These are phyloP conservation scores for Orchestes rusci DNA, from an alignment of 2,888 invertebrate species.

Conservation along the genomic window DNA sequence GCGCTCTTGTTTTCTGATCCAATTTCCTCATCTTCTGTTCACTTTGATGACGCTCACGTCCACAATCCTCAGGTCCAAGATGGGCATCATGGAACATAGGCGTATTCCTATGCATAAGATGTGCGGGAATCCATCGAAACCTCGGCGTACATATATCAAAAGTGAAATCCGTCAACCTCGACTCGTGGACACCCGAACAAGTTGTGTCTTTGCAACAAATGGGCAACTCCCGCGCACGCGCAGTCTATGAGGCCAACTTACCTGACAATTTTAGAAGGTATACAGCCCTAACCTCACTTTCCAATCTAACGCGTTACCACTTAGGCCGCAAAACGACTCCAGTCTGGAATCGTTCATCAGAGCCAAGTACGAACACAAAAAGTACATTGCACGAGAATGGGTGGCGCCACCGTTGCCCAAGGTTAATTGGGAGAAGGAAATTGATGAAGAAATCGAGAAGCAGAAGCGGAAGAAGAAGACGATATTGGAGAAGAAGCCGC, in stretches of 20 bases:
- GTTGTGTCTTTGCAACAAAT: slow-evolving; percentile 82
- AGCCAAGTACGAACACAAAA: slow-evolving; percentile 97
- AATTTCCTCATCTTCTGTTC: too few species aligned
- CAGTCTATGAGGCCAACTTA: slow-evolving; percentile 94
- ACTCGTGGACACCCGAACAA: slow-evolving; percentile 98
- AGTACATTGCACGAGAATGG: slow-evolving; percentile 98
- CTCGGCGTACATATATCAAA: slow-evolving; percentile 98
- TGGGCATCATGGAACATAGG: slow-evolving; percentile 99
- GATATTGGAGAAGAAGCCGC: slow-evolving; percentile 40
- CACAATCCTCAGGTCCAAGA: slow-evolving; percentile 69
- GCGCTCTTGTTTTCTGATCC: too few species aligned
- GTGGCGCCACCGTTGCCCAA: slow-evolving; percentile 80
- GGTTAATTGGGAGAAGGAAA: slow-evolving; percentile 64
- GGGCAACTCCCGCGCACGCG: slow-evolving; percentile 94
- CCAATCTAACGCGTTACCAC: not conserved
- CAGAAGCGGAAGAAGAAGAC: slow-evolving; percentile 77
- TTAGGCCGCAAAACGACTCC: slow-evolving; percentile 85
- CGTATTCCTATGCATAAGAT: slow-evolving; percentile 95
- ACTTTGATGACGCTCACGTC: too few species aligned
- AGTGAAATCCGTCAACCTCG: slow-evolving; percentile 96
- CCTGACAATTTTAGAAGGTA: slow-evolving; percentile 80
- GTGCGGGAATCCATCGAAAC: slow-evolving; percentile 98
- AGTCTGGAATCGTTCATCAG: slow-evolving; percentile 93
- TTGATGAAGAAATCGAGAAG: slow-evolving; percentile 77
- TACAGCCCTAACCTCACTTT: not conserved